Conservation (phyloP, 2,113 vertebrate genomes). For the Barbus barbus region DNA sequence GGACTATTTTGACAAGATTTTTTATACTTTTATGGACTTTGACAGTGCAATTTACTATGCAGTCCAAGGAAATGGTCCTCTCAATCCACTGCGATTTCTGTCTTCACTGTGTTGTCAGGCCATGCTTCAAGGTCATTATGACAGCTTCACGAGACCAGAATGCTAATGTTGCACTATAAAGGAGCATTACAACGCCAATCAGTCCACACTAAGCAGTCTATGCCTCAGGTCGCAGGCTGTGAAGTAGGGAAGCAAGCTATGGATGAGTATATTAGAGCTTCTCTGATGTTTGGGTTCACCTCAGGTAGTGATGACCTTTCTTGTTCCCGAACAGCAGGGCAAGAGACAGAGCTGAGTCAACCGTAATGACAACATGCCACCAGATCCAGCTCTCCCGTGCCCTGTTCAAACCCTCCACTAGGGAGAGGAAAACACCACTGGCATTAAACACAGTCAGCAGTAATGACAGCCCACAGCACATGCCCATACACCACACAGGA, state of each 20-base stretch:
- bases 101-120: slow-evolving; percentile 22
- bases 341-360: slow-evolving; percentile 30
- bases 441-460: slow-evolving; percentile 36
- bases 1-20: no score
- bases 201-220: neutral
- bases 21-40: no score
- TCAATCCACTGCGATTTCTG: slow-evolving; percentile 24
- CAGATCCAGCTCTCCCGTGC: slow-evolving; percentile 11
- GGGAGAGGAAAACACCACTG: slow-evolving; percentile 29
- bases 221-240: neutral
- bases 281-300: slow-evolving; percentile 33
- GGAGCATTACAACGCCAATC: slow-evolving; percentile 15
- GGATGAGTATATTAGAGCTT: slow-evolving; percentile 23
- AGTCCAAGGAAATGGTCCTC: slow-evolving; percentile 10
- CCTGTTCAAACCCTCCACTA: neutral
- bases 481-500: neutral
- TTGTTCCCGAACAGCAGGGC: neutral
- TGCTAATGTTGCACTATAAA: slow-evolving; percentile 48
- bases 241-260: slow-evolving; percentile 20
- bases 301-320: slow-evolving; percentile 34
- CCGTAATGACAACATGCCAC: slow-evolving; percentile 33
- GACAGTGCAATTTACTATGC: no score
- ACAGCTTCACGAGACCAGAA: slow-evolving; percentile 39
- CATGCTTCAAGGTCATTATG: slow-evolving; percentile 48
- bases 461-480: slow-evolving; percentile 32